Percentiles rank a stretch among this genome's conserved stretches.
phyloP scores from a whole-genome alignment of 2,888 invertebrate genomes.

The Drosophila multiciliata region DNA sequence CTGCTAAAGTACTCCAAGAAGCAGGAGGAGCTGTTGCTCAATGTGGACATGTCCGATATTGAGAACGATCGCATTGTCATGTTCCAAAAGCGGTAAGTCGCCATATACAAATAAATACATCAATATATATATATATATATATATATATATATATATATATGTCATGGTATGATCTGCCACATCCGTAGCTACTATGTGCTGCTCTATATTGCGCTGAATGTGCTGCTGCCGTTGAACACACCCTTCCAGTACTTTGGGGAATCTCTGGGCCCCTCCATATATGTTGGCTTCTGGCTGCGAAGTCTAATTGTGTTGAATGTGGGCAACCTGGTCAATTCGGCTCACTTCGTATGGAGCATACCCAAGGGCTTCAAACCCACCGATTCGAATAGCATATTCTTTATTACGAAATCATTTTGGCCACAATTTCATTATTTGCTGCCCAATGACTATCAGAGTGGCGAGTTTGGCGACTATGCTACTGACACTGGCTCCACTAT shows the following conservation, averaged over 20 bases:
- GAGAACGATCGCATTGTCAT: conserved; percentile 91
- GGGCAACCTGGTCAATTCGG: conserved; percentile 91
- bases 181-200: conserved; percentile 89
- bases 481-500: conserved; percentile 88
- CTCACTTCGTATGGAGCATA: conserved; percentile 90
- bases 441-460: conserved; percentile 92
- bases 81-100: conserved; percentile 91
- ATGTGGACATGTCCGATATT: conserved; percentile 92
- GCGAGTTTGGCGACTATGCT: conserved; percentile 92
- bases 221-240: conserved; percentile 90
- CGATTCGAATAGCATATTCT: conserved; percentile 91
- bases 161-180: not conserved
- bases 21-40: conserved; percentile 87
- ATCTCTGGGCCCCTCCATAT: conserved; percentile 87
- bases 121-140: not conserved
- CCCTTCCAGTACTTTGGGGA: conserved; percentile 93
- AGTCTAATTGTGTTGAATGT: conserved; percentile 88
- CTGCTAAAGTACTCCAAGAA: conserved; percentile 88
- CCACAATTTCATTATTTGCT: conserved; percentile 92
- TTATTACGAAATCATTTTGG: conserved; percentile 91
- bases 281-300: conserved; percentile 90
- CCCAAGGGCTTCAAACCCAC: conserved; percentile 89
- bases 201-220: conserved; percentile 88
- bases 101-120: not conserved
- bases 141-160: too few relatives aligned